A percentile compares a stretch with the other conserved stretches of the same genome.
phyloP scores from a whole-genome alignment of 2,113 vertebrate genomes.

The Ginglymostoma cirratum region DNA sequence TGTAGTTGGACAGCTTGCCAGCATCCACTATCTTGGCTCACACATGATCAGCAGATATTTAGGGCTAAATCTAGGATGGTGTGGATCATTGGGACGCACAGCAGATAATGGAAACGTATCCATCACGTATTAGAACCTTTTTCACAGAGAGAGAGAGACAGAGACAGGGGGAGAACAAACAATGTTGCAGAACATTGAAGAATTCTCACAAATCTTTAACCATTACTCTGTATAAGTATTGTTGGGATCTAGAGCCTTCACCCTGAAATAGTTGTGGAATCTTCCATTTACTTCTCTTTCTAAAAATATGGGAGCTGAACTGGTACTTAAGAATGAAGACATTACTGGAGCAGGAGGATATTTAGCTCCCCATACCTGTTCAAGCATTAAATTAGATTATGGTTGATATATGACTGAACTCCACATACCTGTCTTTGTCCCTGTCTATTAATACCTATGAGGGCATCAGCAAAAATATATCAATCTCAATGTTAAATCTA shows the following conservation, averaged over 20 bases:
- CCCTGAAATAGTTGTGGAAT: no score
- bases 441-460: no score
- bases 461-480: no score
- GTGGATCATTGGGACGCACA: neutral
- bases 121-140: neutral
- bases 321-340: no score
- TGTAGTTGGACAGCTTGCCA: neutral
- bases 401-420: no score
- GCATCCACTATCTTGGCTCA: neutral
- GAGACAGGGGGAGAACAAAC: neutral
- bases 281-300: no score
- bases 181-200: neutral
- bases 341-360: neutral
- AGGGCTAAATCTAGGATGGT: no score
- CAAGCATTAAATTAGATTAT: no score
- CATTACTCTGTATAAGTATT: neutral
- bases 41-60: neutral
- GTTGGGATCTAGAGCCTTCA: neutral
- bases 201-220: neutral
- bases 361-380: neutral
- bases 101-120: neutral
- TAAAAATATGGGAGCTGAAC: no score
- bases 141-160: no score
- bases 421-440: no score
- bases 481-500: no score